These are phyloP conservation scores for Macroglossus sobrinus DNA, from an alignment of 2,113 vertebrate genomes.

Conservation along the genomic window DNA sequence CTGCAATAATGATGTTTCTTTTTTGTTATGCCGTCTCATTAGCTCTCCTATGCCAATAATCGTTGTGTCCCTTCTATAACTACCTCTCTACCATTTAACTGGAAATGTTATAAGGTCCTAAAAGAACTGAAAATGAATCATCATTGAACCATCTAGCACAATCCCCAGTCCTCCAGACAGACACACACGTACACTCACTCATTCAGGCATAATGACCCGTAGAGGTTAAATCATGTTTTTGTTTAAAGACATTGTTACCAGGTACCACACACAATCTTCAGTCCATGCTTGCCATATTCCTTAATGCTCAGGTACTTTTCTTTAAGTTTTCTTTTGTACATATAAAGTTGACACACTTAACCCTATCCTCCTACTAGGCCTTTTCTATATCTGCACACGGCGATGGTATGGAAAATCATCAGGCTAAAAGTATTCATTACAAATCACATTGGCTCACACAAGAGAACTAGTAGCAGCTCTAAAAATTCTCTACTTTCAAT, in stretches of 20 bases:
- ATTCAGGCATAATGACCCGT: neutral
- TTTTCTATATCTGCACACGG: neutral
- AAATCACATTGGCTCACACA: neutral
- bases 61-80: neutral
- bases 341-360: neutral
- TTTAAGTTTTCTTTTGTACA: neutral
- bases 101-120: neutral
- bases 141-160: neutral
- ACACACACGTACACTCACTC: neutral
- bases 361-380: neutral
- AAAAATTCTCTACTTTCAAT: neutral
- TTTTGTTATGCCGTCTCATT: neutral
- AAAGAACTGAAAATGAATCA: constrained; percentile 9
- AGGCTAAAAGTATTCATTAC: neutral
- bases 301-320: neutral
- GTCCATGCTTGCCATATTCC: neutral
- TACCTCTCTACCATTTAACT: neutral
- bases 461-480: neutral
- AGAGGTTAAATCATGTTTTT: neutral
- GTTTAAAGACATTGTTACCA: neutral
- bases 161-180: neutral
- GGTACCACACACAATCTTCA: neutral
- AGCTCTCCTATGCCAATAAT: constrained; percentile 11
- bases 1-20: neutral
- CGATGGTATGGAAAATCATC: neutral